Evolutionary conservation across 2,797 vertebrate species (phyloP).

Genomic region (Chaunax sp.): DNA sequence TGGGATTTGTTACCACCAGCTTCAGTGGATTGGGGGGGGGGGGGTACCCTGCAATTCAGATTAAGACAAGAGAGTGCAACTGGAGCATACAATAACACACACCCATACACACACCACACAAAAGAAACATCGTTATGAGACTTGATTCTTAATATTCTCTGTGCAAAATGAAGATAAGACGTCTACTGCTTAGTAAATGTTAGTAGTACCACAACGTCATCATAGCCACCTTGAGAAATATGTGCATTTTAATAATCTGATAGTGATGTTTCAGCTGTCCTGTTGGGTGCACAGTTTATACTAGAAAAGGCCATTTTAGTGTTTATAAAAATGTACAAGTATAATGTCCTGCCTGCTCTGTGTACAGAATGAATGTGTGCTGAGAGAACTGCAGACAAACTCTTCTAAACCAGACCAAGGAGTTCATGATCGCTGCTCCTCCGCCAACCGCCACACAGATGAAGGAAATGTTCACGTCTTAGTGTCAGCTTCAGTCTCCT

Average conservation of each 20-base stretch:
- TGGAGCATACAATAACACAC: slow-evolving; percentile 43
- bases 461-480: slow-evolving; percentile 27
- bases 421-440: slow-evolving; percentile 14
- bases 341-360: slow-evolving; percentile 50
- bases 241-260: slow-evolving; percentile 49
- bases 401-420: slow-evolving; percentile 21
- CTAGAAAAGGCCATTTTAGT: slow-evolving; percentile 58
- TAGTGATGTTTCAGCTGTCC: slow-evolving; percentile 27
- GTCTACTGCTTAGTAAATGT: slow-evolving; percentile 72
- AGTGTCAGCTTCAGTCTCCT: slow-evolving; percentile 9
- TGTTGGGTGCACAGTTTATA: slow-evolving; percentile 45
- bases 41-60: slow-evolving; percentile 21
- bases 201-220: slow-evolving; percentile 75
- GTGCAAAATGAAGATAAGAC: slow-evolving; percentile 76
- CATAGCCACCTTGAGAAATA: slow-evolving; percentile 44
- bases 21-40: neutral
- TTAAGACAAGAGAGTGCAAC: slow-evolving; percentile 45
- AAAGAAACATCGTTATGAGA: slow-evolving; percentile 54
- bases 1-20: too few species aligned
- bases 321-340: slow-evolving; percentile 77
- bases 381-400: slow-evolving; percentile 33
- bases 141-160: slow-evolving; percentile 59
- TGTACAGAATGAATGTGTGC: slow-evolving; percentile 33
- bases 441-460: neutral
- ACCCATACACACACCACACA: slow-evolving; percentile 26